Percentiles rank a stretch among this genome's conserved stretches.
These are phyloP conservation scores for Ascidia mentula DNA, from an alignment of 23 tunicate genomes.

Conservation along the genomic window DNA sequence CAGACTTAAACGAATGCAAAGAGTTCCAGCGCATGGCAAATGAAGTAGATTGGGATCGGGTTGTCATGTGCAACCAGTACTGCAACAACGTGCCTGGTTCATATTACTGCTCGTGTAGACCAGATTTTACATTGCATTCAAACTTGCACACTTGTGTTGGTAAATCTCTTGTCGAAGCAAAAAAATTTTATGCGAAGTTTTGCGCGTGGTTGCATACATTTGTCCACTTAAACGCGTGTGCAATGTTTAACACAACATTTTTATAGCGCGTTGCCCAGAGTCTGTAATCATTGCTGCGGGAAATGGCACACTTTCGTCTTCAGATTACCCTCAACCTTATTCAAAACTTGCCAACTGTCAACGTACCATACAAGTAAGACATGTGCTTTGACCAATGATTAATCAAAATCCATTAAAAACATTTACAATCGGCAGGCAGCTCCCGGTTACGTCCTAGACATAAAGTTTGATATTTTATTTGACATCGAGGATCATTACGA, in stretches of 20 bases:
- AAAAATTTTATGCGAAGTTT: no score
- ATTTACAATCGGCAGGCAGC: conserved; percentile 5
- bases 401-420: neutral
- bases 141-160: conserved; percentile 84
- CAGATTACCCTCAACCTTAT: conserved; percentile 63
- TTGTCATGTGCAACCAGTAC: conserved; percentile 66
- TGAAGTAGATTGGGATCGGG: conserved; percentile 73
- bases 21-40: conserved; percentile 9
- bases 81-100: conserved; percentile 72
- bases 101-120: conserved; percentile 76
- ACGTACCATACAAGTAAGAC: conserved; percentile 49
- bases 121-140: conserved; percentile 52
- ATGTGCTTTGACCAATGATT: neutral
- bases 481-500: conserved; percentile 74
- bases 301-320: conserved; percentile 41
- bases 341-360: conserved; percentile 62
- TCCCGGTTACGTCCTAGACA: conserved; percentile 31
- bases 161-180: conserved; percentile 1
- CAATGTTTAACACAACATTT: neutral
- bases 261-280: conserved; percentile 16
- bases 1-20: conserved; percentile 59
- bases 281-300: neutral
- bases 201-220: no score
- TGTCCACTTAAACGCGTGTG: neutral
- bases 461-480: conserved; percentile 52